Conservation (phyloP, 2,888 invertebrate species). For the Phania funesta region DNA sequence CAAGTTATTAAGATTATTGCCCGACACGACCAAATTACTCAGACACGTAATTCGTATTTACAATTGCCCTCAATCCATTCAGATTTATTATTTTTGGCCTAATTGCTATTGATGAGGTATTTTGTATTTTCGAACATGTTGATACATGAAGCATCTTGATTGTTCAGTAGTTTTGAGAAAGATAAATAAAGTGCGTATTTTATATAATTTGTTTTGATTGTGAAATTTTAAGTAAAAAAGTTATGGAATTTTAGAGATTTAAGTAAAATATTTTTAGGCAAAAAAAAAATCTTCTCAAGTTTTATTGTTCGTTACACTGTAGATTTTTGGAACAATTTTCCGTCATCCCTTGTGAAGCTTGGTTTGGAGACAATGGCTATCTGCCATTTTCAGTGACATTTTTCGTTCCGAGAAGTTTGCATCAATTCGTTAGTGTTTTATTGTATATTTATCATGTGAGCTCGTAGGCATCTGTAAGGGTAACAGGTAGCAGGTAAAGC, state of each 20-base stretch:
- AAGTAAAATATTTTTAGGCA: too few relatives aligned
- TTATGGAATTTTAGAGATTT: background rate
- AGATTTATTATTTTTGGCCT: constrained; percentile 40
- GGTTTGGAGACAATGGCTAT: too few relatives aligned
- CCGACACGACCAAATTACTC: background rate
- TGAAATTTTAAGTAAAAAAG: background rate
- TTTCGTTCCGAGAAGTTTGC: too few relatives aligned
- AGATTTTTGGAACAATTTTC: too few relatives aligned
- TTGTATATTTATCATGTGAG: too few relatives aligned
- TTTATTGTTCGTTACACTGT: too few relatives aligned
- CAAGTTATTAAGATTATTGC: constrained; percentile 38
- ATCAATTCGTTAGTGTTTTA: too few relatives aligned
- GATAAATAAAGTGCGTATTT: background rate
- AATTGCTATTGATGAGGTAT: constrained; percentile 33
- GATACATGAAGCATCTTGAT: background rate
- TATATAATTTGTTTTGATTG: constrained; percentile 6
- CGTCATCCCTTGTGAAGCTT: too few relatives aligned
- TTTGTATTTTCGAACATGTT: background rate
- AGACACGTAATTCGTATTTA: background rate
- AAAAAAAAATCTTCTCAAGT: too few relatives aligned
- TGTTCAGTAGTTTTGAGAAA: background rate
- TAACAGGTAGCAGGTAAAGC: too few relatives aligned
- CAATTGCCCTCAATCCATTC: constrained; percentile 36
- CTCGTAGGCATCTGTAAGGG: too few relatives aligned
- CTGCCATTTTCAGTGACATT: too few relatives aligned